A percentile compares a stretch with the other conserved stretches of the same genome.
These are phyloP conservation scores for Anableps anableps DNA, from an alignment of 2,797 vertebrate genomes.

Conservation along the genomic window DNA sequence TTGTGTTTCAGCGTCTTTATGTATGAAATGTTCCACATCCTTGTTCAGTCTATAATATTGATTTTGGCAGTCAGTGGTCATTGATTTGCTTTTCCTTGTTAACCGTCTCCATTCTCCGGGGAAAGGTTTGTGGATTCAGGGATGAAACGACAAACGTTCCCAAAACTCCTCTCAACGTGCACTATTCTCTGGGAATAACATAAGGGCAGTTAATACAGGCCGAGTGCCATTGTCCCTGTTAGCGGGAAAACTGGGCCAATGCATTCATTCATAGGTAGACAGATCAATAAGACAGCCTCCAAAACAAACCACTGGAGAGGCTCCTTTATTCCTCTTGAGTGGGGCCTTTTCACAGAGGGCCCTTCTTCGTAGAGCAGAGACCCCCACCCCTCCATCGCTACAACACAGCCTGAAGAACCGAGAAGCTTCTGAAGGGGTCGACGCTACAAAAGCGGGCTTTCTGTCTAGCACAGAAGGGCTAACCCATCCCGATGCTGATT, in stretches of 20 bases:
- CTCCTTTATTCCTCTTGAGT: constrained; percentile 75
- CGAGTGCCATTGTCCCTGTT: constrained; percentile 73
- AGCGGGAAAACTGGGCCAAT: constrained; percentile 71
- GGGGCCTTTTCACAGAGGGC: constrained; percentile 72
- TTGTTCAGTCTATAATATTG: constrained; percentile 36
- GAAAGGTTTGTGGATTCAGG: constrained; percentile 49
- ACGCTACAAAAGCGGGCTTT: constrained; percentile 68
- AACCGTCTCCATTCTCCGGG: constrained; percentile 45
- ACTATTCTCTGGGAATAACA: constrained; percentile 59
- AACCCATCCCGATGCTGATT: constrained; percentile 65
- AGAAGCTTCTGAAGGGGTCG: constrained; percentile 67
- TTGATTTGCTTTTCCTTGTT: constrained; percentile 54
- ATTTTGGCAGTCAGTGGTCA: constrained; percentile 48
- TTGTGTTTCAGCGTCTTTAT: constrained; percentile 19
- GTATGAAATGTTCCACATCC: constrained; percentile 28
- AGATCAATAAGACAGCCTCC: constrained; percentile 84
- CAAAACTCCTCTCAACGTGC: constrained; percentile 54
- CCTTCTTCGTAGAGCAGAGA: constrained; percentile 56
- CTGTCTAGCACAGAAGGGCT: constrained; percentile 62
- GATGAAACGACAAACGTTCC: constrained; percentile 52
- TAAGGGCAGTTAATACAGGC: constrained; percentile 66
- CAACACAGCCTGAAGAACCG: constrained; percentile 48
- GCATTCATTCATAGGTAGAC: constrained; percentile 76
- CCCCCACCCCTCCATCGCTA: constrained; percentile 36
- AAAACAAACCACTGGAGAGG: constrained; percentile 82